phyloP scores from a whole-genome alignment of 2,113 vertebrate genomes.

The Nannobrachium achirus region DNA sequence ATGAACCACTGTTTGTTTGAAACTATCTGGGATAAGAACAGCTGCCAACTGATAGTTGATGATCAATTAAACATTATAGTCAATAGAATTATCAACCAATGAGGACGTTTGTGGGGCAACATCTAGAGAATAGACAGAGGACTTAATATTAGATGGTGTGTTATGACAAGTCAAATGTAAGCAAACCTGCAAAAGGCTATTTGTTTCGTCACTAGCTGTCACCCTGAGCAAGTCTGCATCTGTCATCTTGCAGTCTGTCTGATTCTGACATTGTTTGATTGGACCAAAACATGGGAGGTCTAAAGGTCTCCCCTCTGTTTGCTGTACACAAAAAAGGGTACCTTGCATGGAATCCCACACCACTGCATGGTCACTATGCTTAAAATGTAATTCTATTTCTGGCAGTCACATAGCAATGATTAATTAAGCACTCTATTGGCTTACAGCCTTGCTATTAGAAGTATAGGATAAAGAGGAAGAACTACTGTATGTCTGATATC shows the following conservation, averaged over 20 bases:
- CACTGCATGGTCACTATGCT: constrained; percentile 35
- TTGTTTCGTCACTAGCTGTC: neutral
- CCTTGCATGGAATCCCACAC: constrained; percentile 28
- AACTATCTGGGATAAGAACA: neutral
- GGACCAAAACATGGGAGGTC: constrained; percentile 26
- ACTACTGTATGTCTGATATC: constrained; percentile 33
- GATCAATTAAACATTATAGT: neutral
- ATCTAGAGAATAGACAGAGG: neutral
- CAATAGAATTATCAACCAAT: neutral
- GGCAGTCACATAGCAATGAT: constrained; percentile 33
- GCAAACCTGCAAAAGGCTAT: constrained; percentile 14
- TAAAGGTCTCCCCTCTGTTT: constrained; percentile 1
- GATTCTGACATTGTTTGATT: neutral
- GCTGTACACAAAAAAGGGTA: constrained; percentile 50
- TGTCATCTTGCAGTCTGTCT: constrained; percentile 16
- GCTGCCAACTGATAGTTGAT: neutral
- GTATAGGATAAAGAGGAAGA: constrained; percentile 34
- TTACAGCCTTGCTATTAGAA: constrained; percentile 44
- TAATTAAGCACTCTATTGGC: constrained; percentile 45
- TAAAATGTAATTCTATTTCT: constrained; percentile 56
- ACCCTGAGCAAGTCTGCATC: neutral
- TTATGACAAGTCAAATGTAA: neutral
- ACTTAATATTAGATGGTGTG: neutral
- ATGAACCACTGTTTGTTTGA: neutral
- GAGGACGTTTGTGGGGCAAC: neutral